Evolutionary conservation across 35 echinoderm and acorn worm species (phyloP).

Genomic region (Ophioderma brevispina): DNA sequence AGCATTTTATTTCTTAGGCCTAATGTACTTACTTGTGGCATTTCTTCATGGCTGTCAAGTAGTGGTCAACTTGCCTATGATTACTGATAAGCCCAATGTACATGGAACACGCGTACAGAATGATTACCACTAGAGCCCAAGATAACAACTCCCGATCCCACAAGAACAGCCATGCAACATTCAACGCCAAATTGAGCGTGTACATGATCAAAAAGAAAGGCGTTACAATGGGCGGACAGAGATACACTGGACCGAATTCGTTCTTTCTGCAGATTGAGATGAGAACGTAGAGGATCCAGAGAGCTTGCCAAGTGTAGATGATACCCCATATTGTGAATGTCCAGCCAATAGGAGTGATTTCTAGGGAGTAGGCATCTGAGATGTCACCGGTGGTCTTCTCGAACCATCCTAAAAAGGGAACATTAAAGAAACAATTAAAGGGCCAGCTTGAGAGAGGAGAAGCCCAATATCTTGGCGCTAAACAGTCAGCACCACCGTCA

Average conservation of each 20-base stretch:
- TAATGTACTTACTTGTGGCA: slow-evolving; percentile 42
- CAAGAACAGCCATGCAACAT: slow-evolving; percentile 71
- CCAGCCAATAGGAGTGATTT: slow-evolving; percentile 84
- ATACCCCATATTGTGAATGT: slow-evolving; percentile 88
- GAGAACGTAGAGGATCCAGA: slow-evolving; percentile 66
- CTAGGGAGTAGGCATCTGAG: slow-evolving; percentile 62
- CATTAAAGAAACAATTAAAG: background rate
- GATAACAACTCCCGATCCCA: slow-evolving; percentile 54
- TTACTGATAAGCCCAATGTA: slow-evolving; percentile 56
- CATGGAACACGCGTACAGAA: slow-evolving; percentile 53
- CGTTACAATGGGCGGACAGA: slow-evolving; percentile 51
- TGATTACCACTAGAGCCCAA: slow-evolving; percentile 50
- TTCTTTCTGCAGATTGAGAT: slow-evolving; percentile 53
- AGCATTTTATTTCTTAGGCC: background rate
- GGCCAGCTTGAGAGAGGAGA: background rate
- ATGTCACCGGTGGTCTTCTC: slow-evolving; percentile 41
- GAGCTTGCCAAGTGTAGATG: slow-evolving; percentile 69
- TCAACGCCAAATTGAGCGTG: slow-evolving; percentile 65
- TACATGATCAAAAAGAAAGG: slow-evolving; percentile 41
- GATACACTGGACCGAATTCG: slow-evolving; percentile 66
- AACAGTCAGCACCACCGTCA: background rate
- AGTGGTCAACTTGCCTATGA: slow-evolving; percentile 50
- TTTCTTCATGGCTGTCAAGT: slow-evolving; percentile 32
- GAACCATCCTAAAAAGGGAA: slow-evolving; percentile 46
- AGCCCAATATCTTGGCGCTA: background rate